phyloP scores from a whole-genome alignment of 2,888 invertebrate species.

The Sympetrum striolatum region DNA sequence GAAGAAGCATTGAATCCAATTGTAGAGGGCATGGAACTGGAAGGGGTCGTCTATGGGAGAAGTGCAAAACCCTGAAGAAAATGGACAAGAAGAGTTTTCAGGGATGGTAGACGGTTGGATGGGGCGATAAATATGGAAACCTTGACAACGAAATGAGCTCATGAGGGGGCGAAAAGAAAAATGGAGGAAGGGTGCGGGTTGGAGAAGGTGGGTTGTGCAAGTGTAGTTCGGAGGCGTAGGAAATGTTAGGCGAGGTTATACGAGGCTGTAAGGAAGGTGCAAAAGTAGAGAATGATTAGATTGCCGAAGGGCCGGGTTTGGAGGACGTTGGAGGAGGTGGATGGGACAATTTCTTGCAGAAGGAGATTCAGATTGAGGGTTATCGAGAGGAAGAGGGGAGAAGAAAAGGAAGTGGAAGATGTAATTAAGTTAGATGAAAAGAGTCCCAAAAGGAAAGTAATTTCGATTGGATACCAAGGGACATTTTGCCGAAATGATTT shows the following conservation, averaged over 20 bases:
- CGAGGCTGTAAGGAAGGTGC: background rate
- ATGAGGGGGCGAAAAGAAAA: background rate
- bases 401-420: background rate
- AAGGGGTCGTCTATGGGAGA: too few relatives aligned
- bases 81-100: background rate
- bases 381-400: background rate
- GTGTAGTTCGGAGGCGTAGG: background rate
- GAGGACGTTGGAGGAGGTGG: background rate
- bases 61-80: too few relatives aligned
- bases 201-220: background rate
- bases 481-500: too few relatives aligned
- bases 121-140: slow-evolving; percentile 31
- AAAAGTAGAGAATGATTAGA: background rate
- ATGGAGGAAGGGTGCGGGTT: background rate
- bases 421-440: background rate
- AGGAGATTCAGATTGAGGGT: background rate
- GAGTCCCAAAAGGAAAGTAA: background rate
- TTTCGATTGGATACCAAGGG: too few relatives aligned
- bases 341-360: background rate
- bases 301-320: background rate
- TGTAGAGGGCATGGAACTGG: too few relatives aligned
- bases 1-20: too few relatives aligned
- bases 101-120: background rate
- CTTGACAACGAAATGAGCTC: slow-evolving; percentile 25
- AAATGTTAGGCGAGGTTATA: background rate